These are phyloP conservation scores for Leptinotarsa defecta DNA, from an alignment of 1,140 invertebrate genomes.

Conservation along the genomic window DNA sequence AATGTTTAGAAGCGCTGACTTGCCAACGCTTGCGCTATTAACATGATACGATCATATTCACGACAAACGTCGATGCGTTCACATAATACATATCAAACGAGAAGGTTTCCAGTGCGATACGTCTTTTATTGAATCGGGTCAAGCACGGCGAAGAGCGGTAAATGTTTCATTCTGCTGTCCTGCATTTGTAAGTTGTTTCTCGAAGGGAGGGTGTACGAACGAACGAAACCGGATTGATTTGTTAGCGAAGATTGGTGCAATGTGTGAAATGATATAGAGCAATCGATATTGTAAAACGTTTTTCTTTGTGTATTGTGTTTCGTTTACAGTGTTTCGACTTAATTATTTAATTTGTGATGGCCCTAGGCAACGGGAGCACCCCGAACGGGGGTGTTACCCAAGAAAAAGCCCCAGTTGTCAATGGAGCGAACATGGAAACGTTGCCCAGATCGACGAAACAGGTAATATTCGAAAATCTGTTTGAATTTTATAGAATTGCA, in stretches of 20 bases:
- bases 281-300: conserved; percentile 2
- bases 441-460: conserved; percentile 63
- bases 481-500: neutral
- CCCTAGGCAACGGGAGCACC: conserved; percentile 56
- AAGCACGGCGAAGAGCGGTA: conserved; percentile 26
- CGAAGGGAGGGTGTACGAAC: conserved; percentile 29
- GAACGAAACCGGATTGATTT: conserved; percentile 9
- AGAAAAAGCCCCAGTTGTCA: conserved; percentile 65
- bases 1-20: conserved; percentile 34
- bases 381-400: conserved; percentile 59
- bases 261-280: conserved; percentile 20
- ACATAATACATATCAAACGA: conserved; percentile 1
- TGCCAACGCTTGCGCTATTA: conserved; percentile 31
- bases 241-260: conserved; percentile 20
- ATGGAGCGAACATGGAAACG: conserved; percentile 66
- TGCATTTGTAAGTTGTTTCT: conserved; percentile 31
- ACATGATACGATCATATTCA: neutral
- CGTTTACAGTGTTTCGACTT: conserved; percentile 29
- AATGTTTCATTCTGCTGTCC: conserved; percentile 31
- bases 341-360: conserved; percentile 45
- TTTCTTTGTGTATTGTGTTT: conserved; percentile 26
- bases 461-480: conserved; percentile 49
- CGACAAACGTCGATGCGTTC: conserved; percentile 11
- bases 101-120: conserved; percentile 12
- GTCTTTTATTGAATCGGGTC: conserved; percentile 28